A percentile compares a stretch with the other conserved stretches of the same genome.
phyloP scores from a whole-genome alignment of 2,797 vertebrate species.

The Lophotriccus pileatus region DNA sequence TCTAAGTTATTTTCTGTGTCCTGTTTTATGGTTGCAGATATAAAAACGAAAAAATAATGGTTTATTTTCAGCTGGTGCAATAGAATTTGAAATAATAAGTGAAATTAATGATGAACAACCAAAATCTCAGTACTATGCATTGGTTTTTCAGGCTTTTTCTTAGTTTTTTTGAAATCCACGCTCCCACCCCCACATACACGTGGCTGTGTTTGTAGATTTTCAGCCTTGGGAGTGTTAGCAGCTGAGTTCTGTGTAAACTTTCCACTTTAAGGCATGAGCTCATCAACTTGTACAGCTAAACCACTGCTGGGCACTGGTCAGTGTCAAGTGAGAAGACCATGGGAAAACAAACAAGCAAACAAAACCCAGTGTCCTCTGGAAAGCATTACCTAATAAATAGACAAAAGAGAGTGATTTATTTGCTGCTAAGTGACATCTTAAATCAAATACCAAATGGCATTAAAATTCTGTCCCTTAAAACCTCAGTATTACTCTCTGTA shows the following conservation, averaged over 20 bases:
- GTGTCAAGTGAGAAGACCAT: neutral
- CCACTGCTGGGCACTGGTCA: neutral
- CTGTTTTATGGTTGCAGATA: neutral
- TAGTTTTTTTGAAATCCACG: neutral
- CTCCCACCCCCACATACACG: neutral
- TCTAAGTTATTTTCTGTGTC: constrained; percentile 31
- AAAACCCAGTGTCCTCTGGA: neutral
- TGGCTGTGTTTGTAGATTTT: constrained; percentile 39
- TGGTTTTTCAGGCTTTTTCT: neutral
- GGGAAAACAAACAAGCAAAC: neutral
- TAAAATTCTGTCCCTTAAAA: neutral
- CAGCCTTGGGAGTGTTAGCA: constrained; percentile 5
- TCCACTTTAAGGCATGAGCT: neutral
- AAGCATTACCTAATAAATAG: neutral
- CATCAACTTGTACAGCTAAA: neutral
- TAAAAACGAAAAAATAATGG: neutral
- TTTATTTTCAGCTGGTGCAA: neutral
- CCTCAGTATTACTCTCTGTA: neutral
- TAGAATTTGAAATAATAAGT: neutral
- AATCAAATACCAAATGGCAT: neutral
- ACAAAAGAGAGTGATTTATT: neutral
- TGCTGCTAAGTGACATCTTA: neutral
- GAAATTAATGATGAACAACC: neutral
- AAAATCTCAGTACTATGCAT: neutral
- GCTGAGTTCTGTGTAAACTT: constrained; percentile 1